A percentile compares a stretch with the other conserved stretches of the same genome.
These are phyloP conservation scores for Malurus leucopterus DNA, from an alignment of 2,797 vertebrate genomes.

Conservation along the genomic window DNA sequence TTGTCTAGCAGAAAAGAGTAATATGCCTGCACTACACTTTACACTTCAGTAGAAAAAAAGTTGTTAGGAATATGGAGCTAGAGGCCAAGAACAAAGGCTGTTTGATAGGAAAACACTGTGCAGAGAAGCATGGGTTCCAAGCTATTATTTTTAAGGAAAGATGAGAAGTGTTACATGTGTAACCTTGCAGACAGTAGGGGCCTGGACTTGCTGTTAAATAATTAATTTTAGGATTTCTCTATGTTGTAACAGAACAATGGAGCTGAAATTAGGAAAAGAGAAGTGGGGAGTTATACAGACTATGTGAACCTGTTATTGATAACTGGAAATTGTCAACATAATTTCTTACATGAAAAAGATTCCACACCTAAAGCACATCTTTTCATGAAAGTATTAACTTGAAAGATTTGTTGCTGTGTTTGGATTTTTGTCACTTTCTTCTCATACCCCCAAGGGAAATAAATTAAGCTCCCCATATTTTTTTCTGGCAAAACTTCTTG, in stretches of 20 bases:
- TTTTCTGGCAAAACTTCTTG: not conserved
- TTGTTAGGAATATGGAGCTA: not conserved
- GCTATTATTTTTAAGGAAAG: not conserved
- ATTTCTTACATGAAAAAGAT: not conserved
- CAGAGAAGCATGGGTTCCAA: not conserved
- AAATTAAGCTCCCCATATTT: not conserved
- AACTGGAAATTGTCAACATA: not conserved
- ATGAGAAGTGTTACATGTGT: not conserved
- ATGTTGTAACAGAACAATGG: not conserved
- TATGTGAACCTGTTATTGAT: not conserved
- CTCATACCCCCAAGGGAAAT: not conserved
- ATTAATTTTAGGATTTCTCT: not conserved
- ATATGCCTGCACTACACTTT: not conserved
- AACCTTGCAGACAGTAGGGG: not conserved
- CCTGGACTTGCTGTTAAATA: not conserved
- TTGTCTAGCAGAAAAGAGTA: not conserved
- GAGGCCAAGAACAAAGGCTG: not conserved
- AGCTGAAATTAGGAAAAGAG: not conserved
- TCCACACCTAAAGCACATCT: not conserved
- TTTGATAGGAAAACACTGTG: not conserved
- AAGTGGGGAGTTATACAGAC: not conserved
- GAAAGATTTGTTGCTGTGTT: not conserved
- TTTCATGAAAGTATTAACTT: not conserved
- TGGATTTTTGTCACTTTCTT: not conserved
- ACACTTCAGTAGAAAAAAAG: not conserved